Evolutionary conservation across 2,113 vertebrate genomes (phyloP), one percentile per base, ranked within the genome.

Genomic region (Thomomys bottae): DNA sequence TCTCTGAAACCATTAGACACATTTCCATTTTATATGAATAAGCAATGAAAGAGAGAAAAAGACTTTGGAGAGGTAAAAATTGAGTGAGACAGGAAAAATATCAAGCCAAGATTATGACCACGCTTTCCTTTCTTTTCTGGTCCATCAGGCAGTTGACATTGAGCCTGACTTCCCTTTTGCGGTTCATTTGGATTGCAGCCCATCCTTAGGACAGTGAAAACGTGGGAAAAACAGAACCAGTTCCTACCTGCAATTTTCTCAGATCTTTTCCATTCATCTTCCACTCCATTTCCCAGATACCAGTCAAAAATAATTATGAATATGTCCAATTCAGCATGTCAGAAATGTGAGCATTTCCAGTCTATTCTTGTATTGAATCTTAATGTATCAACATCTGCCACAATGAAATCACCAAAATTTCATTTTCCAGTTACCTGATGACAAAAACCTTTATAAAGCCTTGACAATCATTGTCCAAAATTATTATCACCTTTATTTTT

Each of bases 131-230:
- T 54, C 70, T 72, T 54, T 78, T 40, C 72, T 79, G 20, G 6
- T 8, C 18, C 0, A 1, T 34, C 11, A 5, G 3, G 9, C 28
- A 18, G 5, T 4, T 18, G 8, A 23, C 14, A 14, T 10, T 57
- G n/a, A 84, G 30, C 40, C 36, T 66, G n/a, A 34, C 49, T 88
- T 80, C 34, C 34, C 10, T 20, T 36, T 45, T 34, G 20, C 34
- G 20, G 34, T 1, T 54, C 72, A 28, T 30, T 82, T 63, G 24
- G 26, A 77, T 45, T 28, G 2, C 4, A 71, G 23, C 3, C 14
- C 32, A 20, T n/a, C n/a, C 42, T 8, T 36, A 12, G 5, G 23
- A 34, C 1, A 36, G 23, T 21, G 17, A 42, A 71, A 40, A 42
- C 17, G 21, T 20, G 5, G 57, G 76, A 24, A 90, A 38, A 23